Conservation (phyloP, 2,797 vertebrate species). For the Loriculus beryllinus region DNA sequence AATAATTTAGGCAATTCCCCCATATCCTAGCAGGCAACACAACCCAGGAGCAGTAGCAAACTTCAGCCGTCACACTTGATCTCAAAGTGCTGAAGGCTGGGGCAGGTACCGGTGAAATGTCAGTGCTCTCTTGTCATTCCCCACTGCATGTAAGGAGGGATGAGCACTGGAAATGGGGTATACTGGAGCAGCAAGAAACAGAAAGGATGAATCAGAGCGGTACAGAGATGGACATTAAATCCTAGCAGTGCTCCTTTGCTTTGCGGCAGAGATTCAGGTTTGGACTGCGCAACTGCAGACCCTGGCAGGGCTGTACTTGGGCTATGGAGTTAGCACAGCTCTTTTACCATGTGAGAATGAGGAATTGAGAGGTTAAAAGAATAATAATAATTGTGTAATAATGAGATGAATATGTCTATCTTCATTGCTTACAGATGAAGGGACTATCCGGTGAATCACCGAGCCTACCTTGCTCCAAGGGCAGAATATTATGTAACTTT, state of each 20-base stretch:
- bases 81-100: neutral
- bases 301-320: neutral
- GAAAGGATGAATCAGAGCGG: neutral
- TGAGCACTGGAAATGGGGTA: neutral
- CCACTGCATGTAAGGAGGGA: neutral
- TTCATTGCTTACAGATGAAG: constrained; percentile 5
- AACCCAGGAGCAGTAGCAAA: neutral
- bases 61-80: accelerated
- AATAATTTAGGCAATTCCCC: neutral
- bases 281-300: neutral
- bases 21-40: neutral
- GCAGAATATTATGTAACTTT: neutral
- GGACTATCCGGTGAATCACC: neutral
- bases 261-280: neutral
- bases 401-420: neutral
- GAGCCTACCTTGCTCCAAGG: neutral
- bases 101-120: neutral
- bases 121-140: neutral
- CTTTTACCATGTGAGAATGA: neutral
- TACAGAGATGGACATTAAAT: neutral
- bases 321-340: neutral
- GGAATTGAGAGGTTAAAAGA: neutral
- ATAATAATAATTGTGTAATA: neutral
- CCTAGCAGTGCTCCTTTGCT: neutral
- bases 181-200: neutral